These are phyloP conservation scores for Macrochelys suwanniensis DNA, from an alignment of 2,797 vertebrate species.

Conservation along the genomic window DNA sequence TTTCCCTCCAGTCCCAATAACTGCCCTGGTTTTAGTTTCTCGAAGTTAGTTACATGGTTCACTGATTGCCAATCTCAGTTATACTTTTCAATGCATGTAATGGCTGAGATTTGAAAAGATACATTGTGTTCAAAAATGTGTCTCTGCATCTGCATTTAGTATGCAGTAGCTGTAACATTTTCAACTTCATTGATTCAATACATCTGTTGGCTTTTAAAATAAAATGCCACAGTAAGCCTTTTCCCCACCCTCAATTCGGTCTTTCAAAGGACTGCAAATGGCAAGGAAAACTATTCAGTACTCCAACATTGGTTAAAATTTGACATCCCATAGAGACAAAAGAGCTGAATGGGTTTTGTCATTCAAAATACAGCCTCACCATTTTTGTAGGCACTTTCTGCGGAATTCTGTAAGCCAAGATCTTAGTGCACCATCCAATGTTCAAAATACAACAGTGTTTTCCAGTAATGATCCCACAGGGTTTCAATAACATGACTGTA, in stretches of 20 bases:
- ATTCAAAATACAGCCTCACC: background rate
- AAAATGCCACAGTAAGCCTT: background rate
- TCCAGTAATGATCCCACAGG: background rate
- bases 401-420: background rate
- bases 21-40: background rate
- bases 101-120: background rate
- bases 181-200: background rate
- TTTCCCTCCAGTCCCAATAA: background rate
- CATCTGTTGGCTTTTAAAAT: background rate
- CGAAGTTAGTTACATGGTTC: background rate
- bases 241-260: fast-evolving
- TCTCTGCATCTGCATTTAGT: background rate
- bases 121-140: background rate
- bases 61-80: background rate
- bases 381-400: background rate
- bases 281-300: background rate
- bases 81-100: background rate
- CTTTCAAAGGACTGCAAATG: background rate
- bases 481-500: background rate
- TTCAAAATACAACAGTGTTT: background rate
- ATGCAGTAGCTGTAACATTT: background rate
- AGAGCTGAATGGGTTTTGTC: background rate
- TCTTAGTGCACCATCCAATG: background rate
- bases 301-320: background rate
- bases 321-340: background rate